Evolutionary conservation across 2,888 invertebrate genomes (phyloP).

Genomic region (Rambutsinella grinnellia): DNA sequence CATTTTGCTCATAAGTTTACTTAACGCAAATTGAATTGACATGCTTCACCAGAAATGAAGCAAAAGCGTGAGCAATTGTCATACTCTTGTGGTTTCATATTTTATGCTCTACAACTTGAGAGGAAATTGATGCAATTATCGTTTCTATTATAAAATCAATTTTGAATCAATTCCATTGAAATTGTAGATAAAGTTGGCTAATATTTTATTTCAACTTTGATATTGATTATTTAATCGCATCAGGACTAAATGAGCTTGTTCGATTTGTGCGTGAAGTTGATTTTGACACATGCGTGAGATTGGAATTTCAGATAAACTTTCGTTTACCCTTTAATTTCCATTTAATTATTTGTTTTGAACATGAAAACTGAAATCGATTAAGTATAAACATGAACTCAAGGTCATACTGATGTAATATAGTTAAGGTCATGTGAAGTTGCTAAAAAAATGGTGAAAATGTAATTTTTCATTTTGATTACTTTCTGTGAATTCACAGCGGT

Average conservation of each 20-base stretch:
- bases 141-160: no score
- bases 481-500: not conserved
- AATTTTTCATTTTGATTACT: conserved; percentile 15
- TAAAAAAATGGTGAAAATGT: conserved; percentile 9
- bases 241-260: no score
- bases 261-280: no score
- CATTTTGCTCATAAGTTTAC: no score
- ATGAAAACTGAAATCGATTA: conserved; percentile 37
- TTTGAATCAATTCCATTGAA: no score
- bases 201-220: no score
- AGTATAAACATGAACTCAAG: conserved; percentile 40
- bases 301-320: conserved; percentile 33
- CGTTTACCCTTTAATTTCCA: no score
- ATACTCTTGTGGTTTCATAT: not conserved
- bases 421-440: not conserved
- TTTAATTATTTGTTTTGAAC: conserved; percentile 38
- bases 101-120: not conserved
- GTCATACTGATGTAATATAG: conserved; percentile 8
- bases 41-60: no score
- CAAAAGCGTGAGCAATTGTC: not conserved
- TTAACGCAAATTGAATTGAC: no score
- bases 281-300: conserved; percentile 12
- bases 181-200: no score
- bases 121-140: no score
- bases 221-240: no score